Evolutionary conservation across 2,797 vertebrate species (phyloP).

Genomic region (Neosilurus mollespiculum): DNA sequence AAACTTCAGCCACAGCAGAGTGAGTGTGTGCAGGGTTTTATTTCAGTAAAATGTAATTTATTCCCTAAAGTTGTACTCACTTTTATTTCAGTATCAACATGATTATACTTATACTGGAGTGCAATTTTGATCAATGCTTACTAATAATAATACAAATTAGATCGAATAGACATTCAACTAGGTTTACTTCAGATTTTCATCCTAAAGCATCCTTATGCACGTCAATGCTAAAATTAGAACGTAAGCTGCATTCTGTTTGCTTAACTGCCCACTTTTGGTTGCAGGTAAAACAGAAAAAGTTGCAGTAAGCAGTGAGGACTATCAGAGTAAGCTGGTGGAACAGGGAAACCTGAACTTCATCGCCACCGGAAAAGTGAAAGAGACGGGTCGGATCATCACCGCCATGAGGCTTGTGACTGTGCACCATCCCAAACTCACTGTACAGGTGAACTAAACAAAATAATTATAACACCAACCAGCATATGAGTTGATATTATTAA

Average conservation of each 20-base stretch:
- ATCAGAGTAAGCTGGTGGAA: slow-evolving; percentile 86
- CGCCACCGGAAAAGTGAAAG: slow-evolving; percentile 82
- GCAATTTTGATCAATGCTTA: not conserved
- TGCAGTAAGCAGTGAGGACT: slow-evolving; percentile 71
- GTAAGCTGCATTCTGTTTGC: not conserved
- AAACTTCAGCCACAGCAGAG: slow-evolving; percentile 74
- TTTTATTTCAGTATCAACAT: not conserved
- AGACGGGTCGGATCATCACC: slow-evolving; percentile 81
- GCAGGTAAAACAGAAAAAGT: slow-evolving; percentile 74
- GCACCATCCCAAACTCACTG: slow-evolving; percentile 75
- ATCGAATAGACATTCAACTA: not conserved
- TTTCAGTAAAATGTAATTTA: not conserved
- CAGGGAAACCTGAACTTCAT: slow-evolving; percentile 93
- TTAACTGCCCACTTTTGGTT: not conserved
- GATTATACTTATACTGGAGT: not conserved
- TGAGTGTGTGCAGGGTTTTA: slow-evolving; percentile 64
- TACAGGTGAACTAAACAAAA: slow-evolving; percentile 75
- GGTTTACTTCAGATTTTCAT: not conserved
- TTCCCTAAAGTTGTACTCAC: not conserved
- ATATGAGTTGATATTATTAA: not conserved
- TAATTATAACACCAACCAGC: not conserved
- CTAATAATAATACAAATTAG: too few relatives aligned
- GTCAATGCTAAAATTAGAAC: not conserved
- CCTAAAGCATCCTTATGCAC: not conserved
- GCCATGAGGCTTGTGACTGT: slow-evolving; percentile 79